phyloP scores from a whole-genome alignment of 2,113 vertebrate species.

The Scophthalmus maximus region DNA sequence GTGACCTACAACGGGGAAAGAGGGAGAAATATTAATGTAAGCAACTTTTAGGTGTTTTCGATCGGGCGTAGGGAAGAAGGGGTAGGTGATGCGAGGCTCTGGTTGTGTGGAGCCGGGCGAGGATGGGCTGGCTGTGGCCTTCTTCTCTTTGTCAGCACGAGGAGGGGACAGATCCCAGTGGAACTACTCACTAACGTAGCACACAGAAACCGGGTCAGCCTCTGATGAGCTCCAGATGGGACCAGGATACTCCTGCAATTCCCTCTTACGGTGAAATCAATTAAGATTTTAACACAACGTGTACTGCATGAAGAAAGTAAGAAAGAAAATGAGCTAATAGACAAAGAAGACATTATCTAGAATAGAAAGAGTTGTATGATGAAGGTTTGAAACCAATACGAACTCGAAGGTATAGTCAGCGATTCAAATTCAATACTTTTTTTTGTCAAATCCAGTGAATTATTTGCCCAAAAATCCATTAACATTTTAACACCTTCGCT shows the following conservation, averaged over 20 bases:
- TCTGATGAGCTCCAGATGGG: conserved; percentile 76
- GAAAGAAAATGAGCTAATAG: neutral
- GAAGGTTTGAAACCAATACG: too few species aligned
- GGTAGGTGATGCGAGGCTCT: conserved; percentile 34
- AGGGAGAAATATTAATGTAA: conserved; percentile 59
- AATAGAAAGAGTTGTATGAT: neutral
- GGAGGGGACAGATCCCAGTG: conserved; percentile 77
- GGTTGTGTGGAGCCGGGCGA: conserved; percentile 29
- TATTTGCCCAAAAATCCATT: too few species aligned
- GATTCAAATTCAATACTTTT: too few species aligned
- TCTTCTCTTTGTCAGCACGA: conserved; percentile 73
- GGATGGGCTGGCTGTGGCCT: conserved; percentile 65
- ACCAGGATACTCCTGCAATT: conserved; percentile 64
- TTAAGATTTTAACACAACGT: conserved; percentile 66
- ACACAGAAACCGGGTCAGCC: conserved; percentile 79
- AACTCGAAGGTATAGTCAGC: too few species aligned
- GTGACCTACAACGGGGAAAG: conserved; percentile 82
- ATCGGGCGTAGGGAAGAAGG: conserved; percentile 28
- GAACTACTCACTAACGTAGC: conserved; percentile 64
- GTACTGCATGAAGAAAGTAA: neutral
- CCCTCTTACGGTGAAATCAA: conserved; percentile 72
- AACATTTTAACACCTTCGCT: too few species aligned
- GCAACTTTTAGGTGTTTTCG: conserved; percentile 52
- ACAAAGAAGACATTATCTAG: conserved; percentile 1
- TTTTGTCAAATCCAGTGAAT: too few species aligned